phyloP scores from a whole-genome alignment of 2,113 vertebrate species.

The Craseonycteris thonglongyai region DNA sequence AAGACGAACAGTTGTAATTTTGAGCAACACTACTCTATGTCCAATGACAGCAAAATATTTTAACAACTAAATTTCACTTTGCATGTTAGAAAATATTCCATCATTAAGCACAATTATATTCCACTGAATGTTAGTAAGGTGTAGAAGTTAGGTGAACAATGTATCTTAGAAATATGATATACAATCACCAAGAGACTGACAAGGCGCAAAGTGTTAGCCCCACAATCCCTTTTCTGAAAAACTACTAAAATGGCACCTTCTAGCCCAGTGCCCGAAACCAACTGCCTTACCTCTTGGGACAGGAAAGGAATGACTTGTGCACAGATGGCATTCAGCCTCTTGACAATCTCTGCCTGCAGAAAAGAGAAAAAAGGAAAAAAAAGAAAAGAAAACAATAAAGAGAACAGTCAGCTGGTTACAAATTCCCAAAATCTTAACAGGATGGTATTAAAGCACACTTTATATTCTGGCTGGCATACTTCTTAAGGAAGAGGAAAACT shows the following conservation, averaged over 20 bases:
- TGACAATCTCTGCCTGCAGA: conserved; percentile 95
- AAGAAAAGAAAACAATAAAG: conserved; percentile 54
- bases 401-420: conserved; percentile 65
- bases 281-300: conserved; percentile 93
- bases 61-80: conserved; percentile 61
- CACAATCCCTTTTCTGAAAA: conserved; percentile 31
- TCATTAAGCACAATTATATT: conserved; percentile 55
- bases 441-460: conserved; percentile 53
- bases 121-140: conserved; percentile 53
- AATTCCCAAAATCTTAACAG: conserved; percentile 48
- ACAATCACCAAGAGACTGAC: conserved; percentile 50
- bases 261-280: conserved; percentile 52
- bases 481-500: conserved; percentile 39
- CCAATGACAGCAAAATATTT: conserved; percentile 63
- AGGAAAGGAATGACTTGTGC: conserved; percentile 98
- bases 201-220: conserved; percentile 34
- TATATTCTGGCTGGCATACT: conserved; percentile 14
- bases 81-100: conserved; percentile 46
- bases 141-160: conserved; percentile 28
- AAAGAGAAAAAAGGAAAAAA: conserved; percentile 56
- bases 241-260: conserved; percentile 33
- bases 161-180: conserved; percentile 51
- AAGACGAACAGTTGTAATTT: conserved; percentile 49
- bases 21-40: conserved; percentile 41
- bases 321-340: conserved; percentile 97